Percentiles rank a stretch among this genome's conserved stretches.
phyloP scores from a whole-genome alignment of 2,888 invertebrate genomes.

The Ormyrus labotus region DNA sequence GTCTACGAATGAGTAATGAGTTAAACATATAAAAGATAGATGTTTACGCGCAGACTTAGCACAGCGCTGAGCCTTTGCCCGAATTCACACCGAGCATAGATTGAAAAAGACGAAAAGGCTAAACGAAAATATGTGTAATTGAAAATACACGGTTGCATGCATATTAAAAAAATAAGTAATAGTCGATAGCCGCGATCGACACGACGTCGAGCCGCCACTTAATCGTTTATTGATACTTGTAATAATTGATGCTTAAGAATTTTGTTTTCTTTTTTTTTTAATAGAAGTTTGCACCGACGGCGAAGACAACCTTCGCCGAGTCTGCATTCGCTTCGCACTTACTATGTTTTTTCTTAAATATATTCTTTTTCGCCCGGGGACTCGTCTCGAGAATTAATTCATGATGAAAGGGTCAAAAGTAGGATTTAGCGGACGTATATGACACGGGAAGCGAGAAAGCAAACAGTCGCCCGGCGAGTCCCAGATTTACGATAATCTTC shows the following conservation, averaged over 20 bases:
- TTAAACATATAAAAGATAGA: conserved; percentile 50
- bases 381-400: conserved; percentile 51
- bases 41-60: conserved; percentile 62
- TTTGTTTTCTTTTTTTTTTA: conserved; percentile 61
- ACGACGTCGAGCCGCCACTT: conserved; percentile 65
- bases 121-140: conserved; percentile 49
- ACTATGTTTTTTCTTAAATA: conserved; percentile 64
- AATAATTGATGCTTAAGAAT: conserved; percentile 65
- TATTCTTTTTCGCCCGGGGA: conserved; percentile 61
- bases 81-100: conserved; percentile 55
- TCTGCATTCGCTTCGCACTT: conserved; percentile 69
- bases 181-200: conserved; percentile 62
- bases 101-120: conserved; percentile 44
- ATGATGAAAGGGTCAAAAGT: not conserved
- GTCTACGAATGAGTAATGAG: conserved; percentile 42
- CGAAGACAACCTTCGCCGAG: conserved; percentile 69
- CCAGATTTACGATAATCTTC: conserved; percentile 68
- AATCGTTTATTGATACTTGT: conserved; percentile 61
- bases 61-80: conserved; percentile 64
- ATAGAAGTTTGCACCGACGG: conserved; percentile 68
- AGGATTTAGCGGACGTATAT: not conserved
- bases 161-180: conserved; percentile 64
- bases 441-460: not conserved
- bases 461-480: conserved; percentile 52
- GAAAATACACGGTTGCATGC: conserved; percentile 62